Evolutionary conservation across 2,888 invertebrate species (phyloP).

Genomic region (Myopa testacea): DNA sequence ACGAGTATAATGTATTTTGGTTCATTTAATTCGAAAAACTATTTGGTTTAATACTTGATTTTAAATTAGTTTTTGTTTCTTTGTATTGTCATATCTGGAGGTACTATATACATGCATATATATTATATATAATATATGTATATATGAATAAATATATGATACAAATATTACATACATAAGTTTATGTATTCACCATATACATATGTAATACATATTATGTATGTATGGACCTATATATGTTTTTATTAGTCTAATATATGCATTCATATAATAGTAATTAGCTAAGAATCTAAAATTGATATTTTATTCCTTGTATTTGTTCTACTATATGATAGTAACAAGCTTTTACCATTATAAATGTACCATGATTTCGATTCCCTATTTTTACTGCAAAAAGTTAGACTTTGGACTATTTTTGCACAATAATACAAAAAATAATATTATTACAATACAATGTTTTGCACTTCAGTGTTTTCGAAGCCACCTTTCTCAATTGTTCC

Average conservation of each 20-base stretch:
- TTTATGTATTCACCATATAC: not conserved
- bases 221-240: not conserved
- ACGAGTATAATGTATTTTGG: not conserved
- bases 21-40: conserved; percentile 8
- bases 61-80: not conserved
- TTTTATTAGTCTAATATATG: not conserved
- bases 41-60: conserved; percentile 3
- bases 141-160: not conserved
- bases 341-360: no score
- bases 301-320: no score
- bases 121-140: no score
- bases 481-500: no score
- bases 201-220: not conserved
- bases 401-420: no score
- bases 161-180: not conserved
- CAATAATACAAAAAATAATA: no score
- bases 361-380: no score
- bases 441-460: no score
- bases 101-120: not conserved
- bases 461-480: no score
- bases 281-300: no score
- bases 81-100: conserved; percentile 36
- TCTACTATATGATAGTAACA: no score
- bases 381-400: no score
- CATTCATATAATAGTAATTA: not conserved